Percentiles rank a stretch among this genome's conserved stretches.
phyloP scores from a whole-genome alignment of 2,888 invertebrate genomes.

The Brenthis hecate region DNA sequence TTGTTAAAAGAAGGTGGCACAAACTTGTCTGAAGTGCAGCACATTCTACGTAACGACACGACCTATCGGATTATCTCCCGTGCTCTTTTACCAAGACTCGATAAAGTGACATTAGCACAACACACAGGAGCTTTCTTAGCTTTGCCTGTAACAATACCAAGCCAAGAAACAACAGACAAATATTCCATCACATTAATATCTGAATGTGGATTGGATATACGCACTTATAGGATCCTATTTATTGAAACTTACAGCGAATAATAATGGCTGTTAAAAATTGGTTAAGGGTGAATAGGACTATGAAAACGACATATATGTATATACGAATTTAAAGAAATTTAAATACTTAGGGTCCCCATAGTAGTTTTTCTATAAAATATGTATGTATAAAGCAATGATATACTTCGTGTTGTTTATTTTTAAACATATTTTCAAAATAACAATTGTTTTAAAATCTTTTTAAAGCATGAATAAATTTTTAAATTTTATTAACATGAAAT shows the following conservation, averaged over 20 bases:
- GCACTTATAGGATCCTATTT: constrained; percentile 67
- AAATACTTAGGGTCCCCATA: too few species aligned
- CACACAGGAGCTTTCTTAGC: constrained; percentile 57
- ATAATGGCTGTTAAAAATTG: background rate
- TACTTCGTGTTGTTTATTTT: too few species aligned
- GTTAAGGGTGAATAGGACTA: too few species aligned
- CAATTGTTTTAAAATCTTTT: too few species aligned
- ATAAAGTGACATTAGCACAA: constrained; percentile 56
- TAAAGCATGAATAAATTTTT: too few species aligned
- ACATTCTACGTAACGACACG: constrained; percentile 59
- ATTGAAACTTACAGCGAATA: constrained; percentile 45
- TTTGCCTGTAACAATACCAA: constrained; percentile 60
- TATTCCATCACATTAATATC: constrained; percentile 68
- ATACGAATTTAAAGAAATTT: too few species aligned
- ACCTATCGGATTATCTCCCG: constrained; percentile 60
- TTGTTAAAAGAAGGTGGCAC: constrained; percentile 67
- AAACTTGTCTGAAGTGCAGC: constrained; percentile 62
- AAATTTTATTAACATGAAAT: too few species aligned
- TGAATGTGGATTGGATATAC: constrained; percentile 72
- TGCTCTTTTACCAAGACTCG: constrained; percentile 54
- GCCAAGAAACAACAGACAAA: constrained; percentile 59
- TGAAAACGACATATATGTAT: too few species aligned
- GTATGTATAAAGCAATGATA: too few species aligned
- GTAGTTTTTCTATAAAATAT: too few species aligned
- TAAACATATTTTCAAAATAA: too few species aligned